Evolutionary conservation across 1,140 invertebrate genomes (phyloP).

Genomic region (Piezodorus guildinii): DNA sequence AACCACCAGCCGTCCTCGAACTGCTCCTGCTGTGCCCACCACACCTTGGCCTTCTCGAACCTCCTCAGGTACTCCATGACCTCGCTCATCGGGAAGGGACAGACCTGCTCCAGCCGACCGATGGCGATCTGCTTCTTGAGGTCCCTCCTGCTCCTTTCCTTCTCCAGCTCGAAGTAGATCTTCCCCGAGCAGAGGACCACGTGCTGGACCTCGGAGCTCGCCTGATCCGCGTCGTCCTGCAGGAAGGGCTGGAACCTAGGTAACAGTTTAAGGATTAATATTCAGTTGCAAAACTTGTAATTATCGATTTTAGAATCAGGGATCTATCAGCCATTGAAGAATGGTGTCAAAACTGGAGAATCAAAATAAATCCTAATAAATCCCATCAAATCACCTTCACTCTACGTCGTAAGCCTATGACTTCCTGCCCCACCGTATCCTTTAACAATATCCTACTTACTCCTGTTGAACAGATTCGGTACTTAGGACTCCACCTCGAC

Average conservation of each 20-base stretch:
- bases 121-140: slow-evolving; percentile 62
- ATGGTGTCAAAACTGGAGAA: too few species aligned
- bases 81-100: slow-evolving; percentile 76
- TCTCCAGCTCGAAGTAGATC: slow-evolving; percentile 70
- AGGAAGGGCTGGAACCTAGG: slow-evolving; percentile 10
- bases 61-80: slow-evolving; percentile 52
- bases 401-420: too few species aligned
- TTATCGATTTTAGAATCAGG: too few species aligned
- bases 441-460: too few species aligned
- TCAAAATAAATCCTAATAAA: too few species aligned
- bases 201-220: slow-evolving; percentile 44
- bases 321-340: too few species aligned
- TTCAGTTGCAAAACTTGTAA: too few species aligned
- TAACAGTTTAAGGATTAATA: too few species aligned
- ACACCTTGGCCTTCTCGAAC: slow-evolving; percentile 57
- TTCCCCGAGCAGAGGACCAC: slow-evolving; percentile 70
- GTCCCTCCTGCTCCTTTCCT: slow-evolving; percentile 49
- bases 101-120: slow-evolving; percentile 66
- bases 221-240: not conserved
- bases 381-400: too few species aligned
- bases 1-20: slow-evolving; percentile 69
- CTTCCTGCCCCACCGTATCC: too few species aligned
- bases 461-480: too few species aligned
- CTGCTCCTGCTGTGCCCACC: slow-evolving; percentile 79
- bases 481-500: too few species aligned